Base-by-base conservation (phyloP, 2,888 invertebrate species). In the Callyntrura guangdongensis region DNA sequence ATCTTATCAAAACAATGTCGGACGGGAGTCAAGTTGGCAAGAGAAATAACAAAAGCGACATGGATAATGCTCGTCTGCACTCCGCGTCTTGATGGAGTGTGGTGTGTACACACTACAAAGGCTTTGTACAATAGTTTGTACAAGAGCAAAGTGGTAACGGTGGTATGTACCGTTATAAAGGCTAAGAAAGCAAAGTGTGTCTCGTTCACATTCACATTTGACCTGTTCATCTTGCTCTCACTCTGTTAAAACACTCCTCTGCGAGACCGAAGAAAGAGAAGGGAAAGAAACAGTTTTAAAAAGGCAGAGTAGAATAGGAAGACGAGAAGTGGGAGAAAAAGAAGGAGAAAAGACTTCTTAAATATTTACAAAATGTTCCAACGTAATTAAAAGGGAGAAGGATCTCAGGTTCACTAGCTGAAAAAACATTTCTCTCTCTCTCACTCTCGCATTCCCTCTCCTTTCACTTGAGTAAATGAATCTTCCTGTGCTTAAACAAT, bases 351-450 rank as follows among this genome's bases (percentile, higher is more conserved):
- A 90, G 86, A 83, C 90, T 90, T 90, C 53, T 90, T 86, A 90
- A 90, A 90, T 90, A 90, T 90, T 90, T 90, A 90, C 90, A 90
- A 90, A 90, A 90, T 86, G 90, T 90, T 90, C 86, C 83, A 90
- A 74, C 90, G 86, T 90, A 90, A 90, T 90, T 90, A 90, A 90
- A 90, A 90, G 90, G 61, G 86, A 90, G 90, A 90, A 86, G 82
- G 82, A 90, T 86, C 86, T 90, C 83, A 87, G 86, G 90, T 90
- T 90, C 83, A 77, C 74, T 87, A 83, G 90, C 83, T 90, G 85
- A 84, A 88, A 59, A 61, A 56, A 83, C 45, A 83, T 59, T 82
- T 59, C 45, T 17, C n/a, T 69, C 22, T 53, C 69, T 27, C 56
- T 49, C 36, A 0, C 61, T 25, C 25, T 82, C 64, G n/a, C 27